These are phyloP conservation scores for Xylota sylvarum DNA, from an alignment of 2,888 invertebrate species.

Conservation along the genomic window DNA sequence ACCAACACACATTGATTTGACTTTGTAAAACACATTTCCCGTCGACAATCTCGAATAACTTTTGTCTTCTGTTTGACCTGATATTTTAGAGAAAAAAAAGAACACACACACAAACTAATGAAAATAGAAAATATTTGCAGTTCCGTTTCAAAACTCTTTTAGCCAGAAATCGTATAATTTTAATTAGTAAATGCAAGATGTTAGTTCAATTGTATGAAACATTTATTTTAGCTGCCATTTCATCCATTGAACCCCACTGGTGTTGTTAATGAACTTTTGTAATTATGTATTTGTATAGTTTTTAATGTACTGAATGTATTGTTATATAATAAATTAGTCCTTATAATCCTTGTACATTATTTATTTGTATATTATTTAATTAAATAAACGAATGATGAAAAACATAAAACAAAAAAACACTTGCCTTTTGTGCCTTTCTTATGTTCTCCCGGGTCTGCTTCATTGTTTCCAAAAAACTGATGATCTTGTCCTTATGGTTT, in stretches of 20 bases:
- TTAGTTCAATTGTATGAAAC: slow-evolving; percentile 30
- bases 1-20: neutral
- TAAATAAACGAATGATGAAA: slow-evolving; percentile 41
- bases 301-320: slow-evolving; percentile 34
- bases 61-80: neutral
- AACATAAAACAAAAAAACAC: slow-evolving; percentile 31
- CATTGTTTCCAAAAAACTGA: slow-evolving; percentile 78
- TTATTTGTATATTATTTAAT: slow-evolving; percentile 58
- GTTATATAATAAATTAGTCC: slow-evolving; percentile 51
- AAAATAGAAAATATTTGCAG: neutral
- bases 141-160: neutral
- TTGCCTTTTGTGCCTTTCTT: slow-evolving; percentile 80
- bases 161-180: slow-evolving; percentile 6
- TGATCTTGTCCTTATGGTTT: slow-evolving; percentile 75
- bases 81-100: neutral
- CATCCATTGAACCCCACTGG: slow-evolving; percentile 39
- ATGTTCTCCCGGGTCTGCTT: slow-evolving; percentile 78
- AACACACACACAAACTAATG: neutral
- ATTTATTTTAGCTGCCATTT: slow-evolving; percentile 53
- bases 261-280: slow-evolving; percentile 46
- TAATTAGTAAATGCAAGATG: neutral
- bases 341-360: slow-evolving; percentile 62
- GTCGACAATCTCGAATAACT: neutral
- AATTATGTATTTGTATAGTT: slow-evolving; percentile 33
- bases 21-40: neutral